These are phyloP conservation scores for Dromiciops gliroides DNA, from an alignment of 2,113 vertebrate species.

Conservation along the genomic window DNA sequence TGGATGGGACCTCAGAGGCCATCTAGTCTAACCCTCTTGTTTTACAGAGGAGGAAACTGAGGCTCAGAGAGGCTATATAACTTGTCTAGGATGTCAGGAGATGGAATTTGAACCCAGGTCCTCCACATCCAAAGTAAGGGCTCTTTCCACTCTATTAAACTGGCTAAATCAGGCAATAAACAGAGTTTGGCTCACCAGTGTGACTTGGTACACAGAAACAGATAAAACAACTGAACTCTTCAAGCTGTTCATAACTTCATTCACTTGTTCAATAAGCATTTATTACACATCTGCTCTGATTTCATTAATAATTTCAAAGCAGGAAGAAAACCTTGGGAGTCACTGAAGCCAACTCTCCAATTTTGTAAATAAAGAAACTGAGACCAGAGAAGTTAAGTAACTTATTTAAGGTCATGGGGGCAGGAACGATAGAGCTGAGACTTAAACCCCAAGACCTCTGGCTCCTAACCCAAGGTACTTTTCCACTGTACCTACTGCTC, in stretches of 20 bases:
- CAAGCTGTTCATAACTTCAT: not conserved
- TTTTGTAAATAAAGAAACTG: not conserved
- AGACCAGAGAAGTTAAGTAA: not conserved
- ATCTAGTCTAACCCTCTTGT: not conserved
- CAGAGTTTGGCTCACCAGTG: not conserved
- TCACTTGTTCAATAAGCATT: not conserved
- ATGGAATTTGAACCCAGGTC: not conserved
- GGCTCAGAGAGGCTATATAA: not conserved
- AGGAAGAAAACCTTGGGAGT: not conserved
- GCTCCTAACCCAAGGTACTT: not conserved
- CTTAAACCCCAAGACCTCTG: not conserved
- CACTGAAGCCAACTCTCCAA: not conserved
- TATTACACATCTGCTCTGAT: not conserved
- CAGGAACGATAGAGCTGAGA: not conserved
- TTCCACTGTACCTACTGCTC: not conserved
- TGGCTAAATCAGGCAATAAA: not conserved
- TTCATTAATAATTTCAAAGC: not conserved
- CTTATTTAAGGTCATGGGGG: not conserved
- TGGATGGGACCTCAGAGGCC: not conserved
- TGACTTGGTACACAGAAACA: not conserved
- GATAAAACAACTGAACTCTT: not conserved
- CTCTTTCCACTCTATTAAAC: not conserved
- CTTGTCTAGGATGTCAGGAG: not conserved
- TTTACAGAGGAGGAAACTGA: slow-evolving; percentile 27
- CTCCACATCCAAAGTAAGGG: not conserved